Percentiles rank a stretch among this genome's conserved stretches.
These are phyloP conservation scores for Erythrocercus mccallii DNA, from an alignment of 2,113 vertebrate species.

Conservation along the genomic window DNA sequence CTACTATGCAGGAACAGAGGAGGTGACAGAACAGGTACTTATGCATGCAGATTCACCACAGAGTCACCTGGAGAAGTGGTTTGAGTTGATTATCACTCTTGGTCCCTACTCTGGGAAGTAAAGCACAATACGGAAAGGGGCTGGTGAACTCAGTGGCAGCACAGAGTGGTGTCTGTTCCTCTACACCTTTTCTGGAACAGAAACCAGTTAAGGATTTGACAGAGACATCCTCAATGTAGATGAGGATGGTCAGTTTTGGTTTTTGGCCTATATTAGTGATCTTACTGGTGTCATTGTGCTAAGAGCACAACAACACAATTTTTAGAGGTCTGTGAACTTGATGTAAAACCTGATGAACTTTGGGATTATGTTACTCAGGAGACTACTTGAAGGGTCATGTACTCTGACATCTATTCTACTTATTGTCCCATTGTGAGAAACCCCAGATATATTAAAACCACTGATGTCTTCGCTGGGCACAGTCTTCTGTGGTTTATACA, in stretches of 20 bases:
- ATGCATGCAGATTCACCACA: neutral
- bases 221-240: neutral
- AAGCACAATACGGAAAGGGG: neutral
- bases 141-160: neutral
- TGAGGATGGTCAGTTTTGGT: neutral
- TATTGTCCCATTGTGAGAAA: neutral
- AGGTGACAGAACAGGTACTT: neutral
- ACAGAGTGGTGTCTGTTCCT: neutral
- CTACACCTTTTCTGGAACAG: neutral
- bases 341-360: neutral
- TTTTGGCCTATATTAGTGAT: neutral
- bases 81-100: neutral
- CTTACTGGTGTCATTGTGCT: neutral
- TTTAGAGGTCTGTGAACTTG: neutral
- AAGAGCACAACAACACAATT: neutral
- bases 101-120: neutral
- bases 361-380: neutral
- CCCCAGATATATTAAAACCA: neutral
- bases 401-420: neutral
- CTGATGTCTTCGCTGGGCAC: neutral
- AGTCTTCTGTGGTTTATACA: neutral
- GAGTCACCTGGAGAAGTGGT: neutral
- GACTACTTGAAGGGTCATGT: neutral
- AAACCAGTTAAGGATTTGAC: neutral
- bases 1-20: neutral